Evolutionary conservation across 2,888 invertebrate species (phyloP).

Genomic region (Girardia tigrina): DNA sequence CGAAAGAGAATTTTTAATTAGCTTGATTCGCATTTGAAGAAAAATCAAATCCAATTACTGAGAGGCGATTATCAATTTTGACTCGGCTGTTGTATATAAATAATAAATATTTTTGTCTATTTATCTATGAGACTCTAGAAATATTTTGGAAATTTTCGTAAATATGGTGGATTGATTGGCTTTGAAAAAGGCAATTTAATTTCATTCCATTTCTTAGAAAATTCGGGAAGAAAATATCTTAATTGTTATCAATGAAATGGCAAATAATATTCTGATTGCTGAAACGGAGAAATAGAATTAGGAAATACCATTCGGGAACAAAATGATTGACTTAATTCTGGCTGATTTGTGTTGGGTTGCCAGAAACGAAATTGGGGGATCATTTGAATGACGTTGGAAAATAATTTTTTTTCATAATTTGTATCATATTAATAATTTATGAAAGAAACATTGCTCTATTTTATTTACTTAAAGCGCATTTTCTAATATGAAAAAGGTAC

Average conservation of each 20-base stretch:
- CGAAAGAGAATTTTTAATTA: conserved; percentile 23
- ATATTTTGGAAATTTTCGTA: background rate
- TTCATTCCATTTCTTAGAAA: background rate
- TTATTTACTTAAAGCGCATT: too few relatives aligned
- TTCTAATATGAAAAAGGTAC: too few relatives aligned
- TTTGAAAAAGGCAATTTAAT: background rate
- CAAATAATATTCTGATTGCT: background rate
- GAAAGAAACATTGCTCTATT: too few relatives aligned
- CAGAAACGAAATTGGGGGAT: too few relatives aligned
- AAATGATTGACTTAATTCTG: conserved; percentile 13
- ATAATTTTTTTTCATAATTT: too few relatives aligned
- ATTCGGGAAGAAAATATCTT: background rate
- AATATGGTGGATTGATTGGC: background rate
- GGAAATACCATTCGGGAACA: too few relatives aligned
- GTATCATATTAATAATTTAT: too few relatives aligned
- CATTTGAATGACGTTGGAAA: too few relatives aligned
- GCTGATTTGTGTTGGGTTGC: background rate
- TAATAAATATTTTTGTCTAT: background rate
- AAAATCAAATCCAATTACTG: conserved; percentile 23
- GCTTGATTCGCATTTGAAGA: conserved; percentile 14
- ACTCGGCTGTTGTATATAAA: background rate
- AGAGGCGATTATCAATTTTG: conserved; percentile 11
- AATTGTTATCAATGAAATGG: background rate
- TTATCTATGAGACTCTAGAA: background rate
- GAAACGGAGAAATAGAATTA: background rate